Conservation (phyloP, 2,888 invertebrate species). For the Dolomedes plantarius region DNA sequence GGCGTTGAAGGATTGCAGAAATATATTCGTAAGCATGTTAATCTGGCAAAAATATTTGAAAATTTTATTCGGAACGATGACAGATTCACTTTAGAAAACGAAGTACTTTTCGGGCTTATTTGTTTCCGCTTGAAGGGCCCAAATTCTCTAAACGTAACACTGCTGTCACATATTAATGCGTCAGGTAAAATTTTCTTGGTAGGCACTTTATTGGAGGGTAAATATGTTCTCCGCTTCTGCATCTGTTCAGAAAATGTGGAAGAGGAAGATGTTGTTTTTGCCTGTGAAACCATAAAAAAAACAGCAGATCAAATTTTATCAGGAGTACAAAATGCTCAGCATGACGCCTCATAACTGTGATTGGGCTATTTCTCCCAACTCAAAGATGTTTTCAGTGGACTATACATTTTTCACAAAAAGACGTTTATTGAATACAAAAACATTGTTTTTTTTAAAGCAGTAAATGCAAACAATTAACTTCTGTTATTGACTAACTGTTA, state of each 20-base stretch:
- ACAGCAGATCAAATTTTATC: too few relatives aligned
- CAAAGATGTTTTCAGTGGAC: too few relatives aligned
- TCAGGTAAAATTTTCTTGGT: conserved; percentile 80
- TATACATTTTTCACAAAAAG: too few relatives aligned
- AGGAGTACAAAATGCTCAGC: too few relatives aligned
- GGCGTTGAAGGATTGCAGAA: conserved; percentile 94
- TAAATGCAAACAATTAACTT: too few relatives aligned
- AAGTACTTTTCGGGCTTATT: conserved; percentile 85
- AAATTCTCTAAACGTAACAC: conserved; percentile 75
- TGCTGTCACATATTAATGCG: conserved; percentile 76
- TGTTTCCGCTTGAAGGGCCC: conserved; percentile 88
- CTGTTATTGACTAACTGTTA: too few relatives aligned
- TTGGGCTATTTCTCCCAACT: too few relatives aligned
- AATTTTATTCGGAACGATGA: conserved; percentile 86
- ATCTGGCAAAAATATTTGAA: conserved; percentile 92
- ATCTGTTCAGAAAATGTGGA: conserved; percentile 92
- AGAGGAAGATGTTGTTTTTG: conserved; percentile 83
- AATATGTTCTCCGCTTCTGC: conserved; percentile 94
- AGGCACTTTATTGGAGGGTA: conserved; percentile 90
- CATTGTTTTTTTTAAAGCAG: too few relatives aligned
- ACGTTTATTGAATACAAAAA: too few relatives aligned
- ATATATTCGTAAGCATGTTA: conserved; percentile 88
- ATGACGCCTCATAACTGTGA: too few relatives aligned
- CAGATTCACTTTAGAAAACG: conserved; percentile 93
- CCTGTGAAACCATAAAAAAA: conserved; percentile 76